phyloP scores from a whole-genome alignment of 2,888 invertebrate genomes.

The Eumacrocentrus americanus region DNA sequence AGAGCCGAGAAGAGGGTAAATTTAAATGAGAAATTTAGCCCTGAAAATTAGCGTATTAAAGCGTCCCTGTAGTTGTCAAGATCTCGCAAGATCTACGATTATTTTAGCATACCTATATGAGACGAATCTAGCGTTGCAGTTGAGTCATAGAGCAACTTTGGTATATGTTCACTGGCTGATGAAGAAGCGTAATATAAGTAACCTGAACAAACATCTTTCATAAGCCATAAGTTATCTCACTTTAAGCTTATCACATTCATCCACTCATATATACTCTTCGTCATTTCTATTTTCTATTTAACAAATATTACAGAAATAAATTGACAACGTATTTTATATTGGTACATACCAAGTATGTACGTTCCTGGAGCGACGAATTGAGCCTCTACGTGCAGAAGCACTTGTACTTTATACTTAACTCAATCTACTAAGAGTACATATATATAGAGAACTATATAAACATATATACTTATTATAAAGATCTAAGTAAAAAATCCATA shows the following conservation, averaged over 20 bases:
- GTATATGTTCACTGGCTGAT: neutral
- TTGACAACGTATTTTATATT: slow-evolving; percentile 7
- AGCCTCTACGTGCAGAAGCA: slow-evolving; percentile 12
- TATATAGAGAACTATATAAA: neutral
- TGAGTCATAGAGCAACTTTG: slow-evolving; percentile 24
- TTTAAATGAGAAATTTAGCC: slow-evolving; percentile 6
- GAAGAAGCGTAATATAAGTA: slow-evolving; percentile 11
- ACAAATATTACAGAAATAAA: neutral
- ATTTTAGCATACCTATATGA: neutral
- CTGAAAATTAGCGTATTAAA: slow-evolving; percentile 1
- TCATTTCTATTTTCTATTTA: neutral
- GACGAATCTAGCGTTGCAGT: neutral
- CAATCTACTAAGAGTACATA: neutral
- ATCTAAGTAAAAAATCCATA: slow-evolving; percentile 18
- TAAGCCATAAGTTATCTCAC: neutral
- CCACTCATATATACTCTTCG: neutral
- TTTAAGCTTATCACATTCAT: neutral
- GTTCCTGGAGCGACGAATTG: slow-evolving; percentile 6
- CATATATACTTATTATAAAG: neutral
- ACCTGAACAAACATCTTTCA: slow-evolving; percentile 12
- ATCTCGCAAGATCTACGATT: slow-evolving; percentile 3
- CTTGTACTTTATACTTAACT: neutral
- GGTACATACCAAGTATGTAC: slow-evolving; percentile 23
- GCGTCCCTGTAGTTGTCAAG: neutral
- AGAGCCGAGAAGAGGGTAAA: neutral